Base-by-base conservation (phyloP, 2,888 invertebrate genomes). In the Eupithecia centaureata region DNA sequence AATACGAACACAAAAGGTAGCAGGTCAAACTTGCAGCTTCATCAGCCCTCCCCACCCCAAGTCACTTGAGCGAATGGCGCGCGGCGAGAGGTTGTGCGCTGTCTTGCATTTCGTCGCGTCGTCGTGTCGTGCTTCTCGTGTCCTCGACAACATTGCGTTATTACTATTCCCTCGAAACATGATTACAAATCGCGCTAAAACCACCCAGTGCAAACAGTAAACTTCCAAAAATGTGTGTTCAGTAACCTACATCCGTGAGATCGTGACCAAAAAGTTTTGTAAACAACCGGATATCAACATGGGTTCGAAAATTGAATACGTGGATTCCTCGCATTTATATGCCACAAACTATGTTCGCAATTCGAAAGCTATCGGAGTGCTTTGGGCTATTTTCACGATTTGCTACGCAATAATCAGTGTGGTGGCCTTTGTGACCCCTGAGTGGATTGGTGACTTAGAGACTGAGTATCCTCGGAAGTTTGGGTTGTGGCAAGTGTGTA, bases 321-420 rank as follows among this genome's bases (percentile, higher is more conserved):
- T 97, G 81, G 97, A 98, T 89, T 97, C 97, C 78, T 96, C 97
- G 77, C 97, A 98, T 91, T 95, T 97, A 87, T 97, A 97, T 92
- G 97, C 97, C 74, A 97, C 97, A 71, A 97, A 97, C 92, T 98
- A 98, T 87, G 97, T 97, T 77, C 95, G 97, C 79, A 97, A 98
- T 94, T 97, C 97, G 77, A 97, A 97, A 94, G 99, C 99, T 61
- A 98, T 99, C 74, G 98, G 98, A 62, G 98, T 99, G 71, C 94
- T 99, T 77, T 99, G 99, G 99, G 99, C 97, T 73, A 97, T 99
- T 85, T 99, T 99, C 91, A 98, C 98, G 76, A 97, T 99, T 85
- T 99, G 99, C 92, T 99, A 98, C 89, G 98, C 98, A 74, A 98
- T 99, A 83, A 98, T 99, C 83, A 96, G 97, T 81, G 96, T 98